Conservation (phyloP, 2,888 invertebrate genomes). For the Caenorhabditis sp. region DNA sequence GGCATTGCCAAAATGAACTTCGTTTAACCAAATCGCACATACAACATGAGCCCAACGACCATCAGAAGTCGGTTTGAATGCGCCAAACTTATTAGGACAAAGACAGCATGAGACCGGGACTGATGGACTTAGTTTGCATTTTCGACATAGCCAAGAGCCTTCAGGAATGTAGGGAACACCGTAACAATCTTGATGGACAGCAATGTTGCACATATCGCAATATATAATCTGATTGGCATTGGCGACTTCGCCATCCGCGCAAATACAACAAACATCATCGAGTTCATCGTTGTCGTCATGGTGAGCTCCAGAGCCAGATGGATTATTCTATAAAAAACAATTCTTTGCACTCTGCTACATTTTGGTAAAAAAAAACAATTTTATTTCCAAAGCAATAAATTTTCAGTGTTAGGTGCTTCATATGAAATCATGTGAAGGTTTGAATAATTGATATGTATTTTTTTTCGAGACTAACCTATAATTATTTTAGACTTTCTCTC, state of each 20-base stretch:
- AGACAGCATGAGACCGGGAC: constrained; percentile 92
- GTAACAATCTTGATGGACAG: constrained; percentile 94
- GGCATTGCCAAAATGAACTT: constrained; percentile 89
- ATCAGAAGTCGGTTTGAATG: constrained; percentile 93
- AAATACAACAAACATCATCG: constrained; percentile 93
- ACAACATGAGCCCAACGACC: constrained; percentile 97
- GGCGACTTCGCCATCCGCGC: constrained; percentile 96
- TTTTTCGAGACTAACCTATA: background rate
- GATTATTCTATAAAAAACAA: too few relatives aligned
- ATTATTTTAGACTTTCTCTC: background rate
- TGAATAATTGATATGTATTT: background rate
- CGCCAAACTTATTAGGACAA: constrained; percentile 96
- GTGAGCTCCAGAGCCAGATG: constrained; percentile 9
- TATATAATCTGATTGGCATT: constrained; percentile 98
- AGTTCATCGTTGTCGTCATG: constrained; percentile 7
- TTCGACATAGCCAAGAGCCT: constrained; percentile 94
- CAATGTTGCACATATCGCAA: constrained; percentile 99
- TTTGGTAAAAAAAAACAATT: too few relatives aligned
- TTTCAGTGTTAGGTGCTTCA: background rate
- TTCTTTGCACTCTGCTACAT: too few relatives aligned
- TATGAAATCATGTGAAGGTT: background rate
- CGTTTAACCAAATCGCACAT: constrained; percentile 98
- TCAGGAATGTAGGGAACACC: constrained; percentile 96
- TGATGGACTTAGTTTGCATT: constrained; percentile 94
- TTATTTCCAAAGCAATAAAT: too few relatives aligned